Conservation (phyloP, 2,113 vertebrate species). For the Ammodramus savannarum region DNA sequence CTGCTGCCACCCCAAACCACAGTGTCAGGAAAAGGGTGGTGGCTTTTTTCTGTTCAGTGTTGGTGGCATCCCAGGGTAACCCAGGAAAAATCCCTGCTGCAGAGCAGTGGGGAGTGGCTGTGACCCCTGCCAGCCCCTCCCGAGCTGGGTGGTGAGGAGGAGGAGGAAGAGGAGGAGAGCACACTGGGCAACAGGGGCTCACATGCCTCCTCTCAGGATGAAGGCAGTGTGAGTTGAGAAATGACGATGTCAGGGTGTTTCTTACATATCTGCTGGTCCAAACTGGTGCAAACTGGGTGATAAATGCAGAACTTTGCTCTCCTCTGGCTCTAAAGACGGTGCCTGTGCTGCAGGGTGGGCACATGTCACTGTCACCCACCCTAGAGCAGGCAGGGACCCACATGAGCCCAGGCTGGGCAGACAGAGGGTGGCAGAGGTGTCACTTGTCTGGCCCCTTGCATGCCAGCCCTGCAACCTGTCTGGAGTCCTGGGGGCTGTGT, state of each 20-base stretch:
- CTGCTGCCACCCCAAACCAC: background rate
- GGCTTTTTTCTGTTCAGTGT: background rate
- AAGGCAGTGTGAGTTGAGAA: background rate
- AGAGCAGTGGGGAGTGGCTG: background rate
- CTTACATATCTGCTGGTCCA: background rate
- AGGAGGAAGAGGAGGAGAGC: background rate
- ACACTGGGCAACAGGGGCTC: background rate
- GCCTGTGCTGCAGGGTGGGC: background rate
- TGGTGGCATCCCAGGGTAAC: background rate
- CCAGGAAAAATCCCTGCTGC: rapidly evolving
- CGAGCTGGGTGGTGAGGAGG: background rate
- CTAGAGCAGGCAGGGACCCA: background rate
- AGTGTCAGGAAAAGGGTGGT: background rate
- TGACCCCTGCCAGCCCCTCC: background rate
- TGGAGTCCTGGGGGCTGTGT: background rate
- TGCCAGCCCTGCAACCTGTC: background rate
- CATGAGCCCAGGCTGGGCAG: rapidly evolving
- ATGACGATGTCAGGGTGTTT: rapidly evolving
- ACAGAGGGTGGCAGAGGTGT: background rate
- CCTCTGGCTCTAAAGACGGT: background rate
- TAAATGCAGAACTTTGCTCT: background rate
- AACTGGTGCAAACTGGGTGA: background rate
- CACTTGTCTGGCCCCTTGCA: background rate
- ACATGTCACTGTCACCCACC: background rate
- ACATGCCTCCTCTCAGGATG: background rate